Base-by-base conservation (phyloP, 1,140 invertebrate genomes). In the Tetranychus urticae region DNA sequence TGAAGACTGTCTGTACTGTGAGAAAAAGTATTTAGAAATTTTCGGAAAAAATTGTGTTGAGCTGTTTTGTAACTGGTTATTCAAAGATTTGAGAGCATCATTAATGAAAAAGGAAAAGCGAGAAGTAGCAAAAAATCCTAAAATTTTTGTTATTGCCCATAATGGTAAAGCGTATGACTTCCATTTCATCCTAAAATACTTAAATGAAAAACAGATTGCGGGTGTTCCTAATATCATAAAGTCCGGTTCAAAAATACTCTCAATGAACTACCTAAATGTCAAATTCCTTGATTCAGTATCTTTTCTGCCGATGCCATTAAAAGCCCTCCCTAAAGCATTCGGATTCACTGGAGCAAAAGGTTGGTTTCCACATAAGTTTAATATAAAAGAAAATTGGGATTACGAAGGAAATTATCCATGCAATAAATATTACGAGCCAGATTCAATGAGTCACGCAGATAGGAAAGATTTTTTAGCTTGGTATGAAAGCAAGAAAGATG, bases 301-400 rank as follows among this genome's bases (percentile, higher is more conserved):
- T 34, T 60, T 59, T 56, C 61, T 62, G 10, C 23, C 31, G 7
- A 33, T 37, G 42, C 10, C 57, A 13, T 46, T 62, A 2, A 31
- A 8, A 52, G 34, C 36, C 12, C 36, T 62, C 3, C 62, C 62
- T 3, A 52, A 58, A 39, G 31, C 54, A 10, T 62, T 62, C 42
- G 62, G 62, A 5, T 13, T 62, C 2, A 13, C 3, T 23, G 56
- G 6, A 61, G 34, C 3, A 35, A 62, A 62, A 62, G 58, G 62
- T 34, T 59, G 10, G 50, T 62, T 62, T 47, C 62, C 56, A 4
- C 58, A 62, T 50, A 34, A 42, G 12, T 62, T 59, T 33, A 59
- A 59, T 35, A 59, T 2, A 37, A 4, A 8, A 6, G 57, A 52
- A 39, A 59, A 62, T 42, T 48, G 13, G 42, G 33, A 7, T 35